These are phyloP conservation scores for Quiscalus mexicanus DNA, from an alignment of 2,113 vertebrate genomes.

Conservation along the genomic window DNA sequence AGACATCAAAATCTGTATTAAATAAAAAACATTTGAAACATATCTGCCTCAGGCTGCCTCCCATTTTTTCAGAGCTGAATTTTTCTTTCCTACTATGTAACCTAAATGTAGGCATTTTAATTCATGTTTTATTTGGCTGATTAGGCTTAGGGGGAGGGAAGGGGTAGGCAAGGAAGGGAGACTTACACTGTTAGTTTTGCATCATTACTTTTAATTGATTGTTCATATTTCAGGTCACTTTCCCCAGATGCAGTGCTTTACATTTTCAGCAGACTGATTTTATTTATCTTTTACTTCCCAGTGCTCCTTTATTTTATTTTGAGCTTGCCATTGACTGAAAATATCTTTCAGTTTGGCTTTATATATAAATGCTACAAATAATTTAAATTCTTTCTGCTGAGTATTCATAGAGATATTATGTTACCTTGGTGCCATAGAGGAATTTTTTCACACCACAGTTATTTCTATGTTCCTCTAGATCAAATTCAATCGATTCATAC, in stretches of 20 bases:
- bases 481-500: slow-evolving; percentile 83
- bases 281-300: background rate
- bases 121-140: background rate
- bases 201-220: background rate
- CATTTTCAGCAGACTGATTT: background rate
- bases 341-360: background rate
- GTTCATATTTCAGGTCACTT: background rate
- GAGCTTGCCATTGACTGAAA: background rate
- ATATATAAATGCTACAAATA: background rate
- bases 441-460: slow-evolving; percentile 79
- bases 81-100: background rate
- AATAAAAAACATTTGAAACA: background rate
- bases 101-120: background rate
- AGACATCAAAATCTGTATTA: background rate
- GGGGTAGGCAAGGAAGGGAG: background rate
- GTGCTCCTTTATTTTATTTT: background rate
- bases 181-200: background rate
- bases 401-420: background rate
- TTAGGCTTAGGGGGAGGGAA: background rate
- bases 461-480: slow-evolving; percentile 78
- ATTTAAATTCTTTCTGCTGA: background rate
- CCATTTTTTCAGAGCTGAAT: background rate
- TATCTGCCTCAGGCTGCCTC: background rate
- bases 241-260: background rate
- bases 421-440: slow-evolving; percentile 88